Base-by-base conservation (phyloP, 2,113 vertebrate species). In the Campylomormyrus tamandua region DNA sequence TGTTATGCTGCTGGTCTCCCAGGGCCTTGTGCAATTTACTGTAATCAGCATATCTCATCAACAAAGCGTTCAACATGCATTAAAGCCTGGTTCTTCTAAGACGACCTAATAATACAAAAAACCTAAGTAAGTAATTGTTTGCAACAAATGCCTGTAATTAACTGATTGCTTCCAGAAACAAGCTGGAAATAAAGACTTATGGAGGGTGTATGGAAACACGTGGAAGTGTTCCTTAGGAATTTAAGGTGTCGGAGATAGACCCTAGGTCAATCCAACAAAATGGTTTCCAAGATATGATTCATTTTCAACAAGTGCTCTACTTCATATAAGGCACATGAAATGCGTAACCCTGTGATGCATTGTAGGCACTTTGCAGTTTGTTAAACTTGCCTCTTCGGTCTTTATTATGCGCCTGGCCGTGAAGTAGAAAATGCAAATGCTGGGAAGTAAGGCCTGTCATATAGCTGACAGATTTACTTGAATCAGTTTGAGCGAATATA, bases 201-300 rank as follows among this genome's bases (percentile, higher is more conserved):
- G 27, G 48, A 87, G 48, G 49, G 39, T 85, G 46, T 15, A 49
- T 48, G 83, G 24, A 85, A 83, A 85, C 46, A 48, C 83, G 39
- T 85, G 83, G 19, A 85, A 85, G 46, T 85, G 83, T 49, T 80
- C 74, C 74, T 80, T 80, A 80, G 74, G 74, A 80, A 80, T 80
- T 42, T 42, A 42, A 80, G 74, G 74, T 80, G 74, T 42, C 35
- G 1, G 35, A 19, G 31, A 19, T 17, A 42, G 15, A 80, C 35
- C 35, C 15, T 39, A 42, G 74, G 74, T 80, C 74, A 80, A 39
- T 8, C 74, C 74, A 17, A 80, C 74, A 42, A 80, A 80, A 42
- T 42, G 74, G 74, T 80, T 42, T 17, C 74, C 35, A 80, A 80
- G 35, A 80, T 80, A 80, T 42, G 35, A 80, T 80, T 80, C 0